Evolutionary conservation across 2,113 vertebrate species (phyloP), one percentile per base, ranked within the genome.

Genomic region (Trochalopteron elliotii): DNA sequence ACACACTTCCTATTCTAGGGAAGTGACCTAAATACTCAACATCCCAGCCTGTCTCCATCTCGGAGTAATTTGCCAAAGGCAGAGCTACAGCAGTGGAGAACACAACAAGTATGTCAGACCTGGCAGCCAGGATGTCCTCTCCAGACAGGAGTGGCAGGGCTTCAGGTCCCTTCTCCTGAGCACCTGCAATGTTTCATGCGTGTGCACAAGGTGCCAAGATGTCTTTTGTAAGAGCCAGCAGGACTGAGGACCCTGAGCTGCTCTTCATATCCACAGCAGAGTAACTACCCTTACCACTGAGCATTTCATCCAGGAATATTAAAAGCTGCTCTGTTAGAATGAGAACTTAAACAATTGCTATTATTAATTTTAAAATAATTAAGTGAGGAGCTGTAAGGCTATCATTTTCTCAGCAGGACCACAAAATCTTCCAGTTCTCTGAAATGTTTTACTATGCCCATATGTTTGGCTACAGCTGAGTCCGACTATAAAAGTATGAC

Each of bases 391-490:
- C 93, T 93, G 55, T 90, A 96, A 95, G 95, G 88, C 84, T 93
- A 96, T 97, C 86, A 96, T 96, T 97, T 98, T 95, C 97, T 95
- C 97, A 97, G 97, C 97, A 98, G 97, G 97, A 44, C 21, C 47
- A 88, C 95, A 91, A 88, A 95, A 85, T 96, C 95, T 96, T 96
- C 87, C 84, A 72, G 93, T 74, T 91, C 88, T 89, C n/a, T 72
- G 79, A 94, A 97, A 91, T 89, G 57, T 70, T 97, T 97, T 96
- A 97, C 93, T 94, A 60, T 94, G 92, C 93, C 95, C 96, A 89
- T 97, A 97, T 97, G 97, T 94, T 96, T 94, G 95, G 92, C 94
- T 97, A 94, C 97, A 98, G 97, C 96, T 97, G 97, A 97, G 92
- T 86, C 92, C 42, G 1, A 93, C 97, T 95, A 94, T 96, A 95